Evolutionary conservation across 2,888 invertebrate genomes (phyloP).

Genomic region (Gisinianus flammeolus): DNA sequence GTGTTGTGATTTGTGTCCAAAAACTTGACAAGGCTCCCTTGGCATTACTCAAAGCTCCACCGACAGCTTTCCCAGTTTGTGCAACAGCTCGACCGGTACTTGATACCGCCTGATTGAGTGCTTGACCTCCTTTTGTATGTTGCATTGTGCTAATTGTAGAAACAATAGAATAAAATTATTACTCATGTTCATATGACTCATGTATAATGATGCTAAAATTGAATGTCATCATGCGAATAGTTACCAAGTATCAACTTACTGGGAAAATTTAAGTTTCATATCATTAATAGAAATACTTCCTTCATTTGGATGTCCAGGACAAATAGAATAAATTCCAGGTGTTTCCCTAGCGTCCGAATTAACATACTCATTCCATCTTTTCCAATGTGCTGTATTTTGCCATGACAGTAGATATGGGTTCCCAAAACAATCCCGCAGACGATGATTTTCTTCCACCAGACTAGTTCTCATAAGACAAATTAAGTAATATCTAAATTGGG

Average conservation of each 20-base stretch:
- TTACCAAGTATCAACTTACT: slow-evolving; percentile 71
- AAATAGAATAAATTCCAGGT: slow-evolving; percentile 68
- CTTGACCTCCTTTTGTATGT: slow-evolving; percentile 89
- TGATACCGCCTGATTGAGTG: slow-evolving; percentile 89
- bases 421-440: slow-evolving; percentile 78
- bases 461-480: slow-evolving; percentile 82
- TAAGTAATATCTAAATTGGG: slow-evolving; percentile 69
- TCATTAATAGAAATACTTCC: slow-evolving; percentile 93
- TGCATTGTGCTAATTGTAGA: slow-evolving; percentile 81
- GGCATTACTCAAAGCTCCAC: slow-evolving; percentile 85
- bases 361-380: slow-evolving; percentile 77
- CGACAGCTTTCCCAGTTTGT: slow-evolving; percentile 76
- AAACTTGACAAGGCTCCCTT: slow-evolving; percentile 84
- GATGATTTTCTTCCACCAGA: slow-evolving; percentile 67
- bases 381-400: slow-evolving; percentile 86
- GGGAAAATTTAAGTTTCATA: slow-evolving; percentile 88
- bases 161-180: background rate
- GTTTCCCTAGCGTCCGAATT: slow-evolving; percentile 63
- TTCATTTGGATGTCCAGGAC: slow-evolving; percentile 89
- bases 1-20: slow-evolving; percentile 75
- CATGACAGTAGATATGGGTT: slow-evolving; percentile 81
- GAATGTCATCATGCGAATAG: too few relatives aligned
- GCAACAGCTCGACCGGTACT: slow-evolving; percentile 90
- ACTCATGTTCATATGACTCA: too few relatives aligned
- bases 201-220: too few relatives aligned